Base-by-base conservation (phyloP, 1,140 invertebrate species). In the Alviniconcha marisindica region DNA sequence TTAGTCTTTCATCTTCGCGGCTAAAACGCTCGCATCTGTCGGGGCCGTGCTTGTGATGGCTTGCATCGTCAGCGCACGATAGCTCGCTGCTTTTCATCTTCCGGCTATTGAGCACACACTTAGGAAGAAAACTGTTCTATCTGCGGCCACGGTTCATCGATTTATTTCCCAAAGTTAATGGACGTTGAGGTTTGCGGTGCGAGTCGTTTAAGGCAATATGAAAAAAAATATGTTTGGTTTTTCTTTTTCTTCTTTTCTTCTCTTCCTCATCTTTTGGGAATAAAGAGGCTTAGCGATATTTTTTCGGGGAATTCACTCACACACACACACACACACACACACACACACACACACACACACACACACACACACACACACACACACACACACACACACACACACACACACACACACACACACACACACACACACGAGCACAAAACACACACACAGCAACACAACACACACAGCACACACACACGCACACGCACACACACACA, bases 321-420 rank as follows among this genome's bases (percentile, higher is more conserved):
- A 21, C 76, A 42, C 48, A 40, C 76, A 44, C 76, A 4, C 48
- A 0, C 76, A 78, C 5, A 33, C 48, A 40, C 76, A 42, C 76
- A 42, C 48, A 40, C 76, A 78, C 5, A 78, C 48, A 44, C 76
- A 78, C 48, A 33, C 31, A 40, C 5, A 42, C 48, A 40, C 76
- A 78, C 76, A 42, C 48, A 33, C 5, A 78, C 76, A 33, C 48
- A 40, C 76, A 42, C 76, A 4, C 48, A 5, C 76, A 78, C 44
- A 15, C 48, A 15, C 1, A 48, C 76, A 33, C 48, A 40, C 76
- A 42, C 76, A 38, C 48, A 12, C 74, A 40, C 40, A 71, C 66
- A 15, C 31, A 12, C 71, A 44, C 42, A 38, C 71, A 38, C 42
- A 74, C 71, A 38, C 71, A 74, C 71, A 33, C 71, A 40, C 71